Conservation (phyloP, 1,140 invertebrate genomes). For the Goniozus legneri region DNA sequence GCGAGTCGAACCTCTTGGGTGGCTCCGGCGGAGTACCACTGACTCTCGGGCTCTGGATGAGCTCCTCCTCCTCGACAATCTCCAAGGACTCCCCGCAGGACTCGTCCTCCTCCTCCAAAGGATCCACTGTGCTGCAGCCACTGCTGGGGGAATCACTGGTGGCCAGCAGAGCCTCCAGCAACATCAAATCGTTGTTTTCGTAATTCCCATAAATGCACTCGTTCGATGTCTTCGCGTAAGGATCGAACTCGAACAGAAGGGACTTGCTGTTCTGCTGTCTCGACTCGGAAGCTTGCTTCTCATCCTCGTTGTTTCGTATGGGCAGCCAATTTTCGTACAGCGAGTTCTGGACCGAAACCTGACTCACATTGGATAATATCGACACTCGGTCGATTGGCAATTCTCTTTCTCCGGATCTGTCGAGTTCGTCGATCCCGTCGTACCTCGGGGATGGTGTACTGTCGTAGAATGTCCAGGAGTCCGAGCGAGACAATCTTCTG, state of each 20-base stretch:
- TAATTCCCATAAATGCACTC: slow-evolving; percentile 35
- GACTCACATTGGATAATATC: slow-evolving; percentile 27
- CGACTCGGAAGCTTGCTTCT: not conserved
- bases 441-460: slow-evolving; percentile 13
- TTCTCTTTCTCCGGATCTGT: slow-evolving; percentile 16
- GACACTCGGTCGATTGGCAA: slow-evolving; percentile 20
- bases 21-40: slow-evolving; percentile 45
- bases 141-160: slow-evolving; percentile 35
- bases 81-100: slow-evolving; percentile 34
- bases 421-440: slow-evolving; percentile 24
- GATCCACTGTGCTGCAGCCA: slow-evolving; percentile 31
- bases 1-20: slow-evolving; percentile 52
- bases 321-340: slow-evolving; percentile 43
- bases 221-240: slow-evolving; percentile 22
- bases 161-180: slow-evolving; percentile 37
- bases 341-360: slow-evolving; percentile 39
- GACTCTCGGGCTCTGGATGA: slow-evolving; percentile 29
- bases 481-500: slow-evolving; percentile 47
- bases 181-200: slow-evolving; percentile 40
- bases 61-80: slow-evolving; percentile 40
- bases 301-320: slow-evolving; percentile 1
- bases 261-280: slow-evolving; percentile 31
- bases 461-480: slow-evolving; percentile 60
- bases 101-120: slow-evolving; percentile 25
- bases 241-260: slow-evolving; percentile 43